These are phyloP conservation scores for Mobula hypostoma DNA, from an alignment of 2,113 vertebrate genomes.

Conservation along the genomic window DNA sequence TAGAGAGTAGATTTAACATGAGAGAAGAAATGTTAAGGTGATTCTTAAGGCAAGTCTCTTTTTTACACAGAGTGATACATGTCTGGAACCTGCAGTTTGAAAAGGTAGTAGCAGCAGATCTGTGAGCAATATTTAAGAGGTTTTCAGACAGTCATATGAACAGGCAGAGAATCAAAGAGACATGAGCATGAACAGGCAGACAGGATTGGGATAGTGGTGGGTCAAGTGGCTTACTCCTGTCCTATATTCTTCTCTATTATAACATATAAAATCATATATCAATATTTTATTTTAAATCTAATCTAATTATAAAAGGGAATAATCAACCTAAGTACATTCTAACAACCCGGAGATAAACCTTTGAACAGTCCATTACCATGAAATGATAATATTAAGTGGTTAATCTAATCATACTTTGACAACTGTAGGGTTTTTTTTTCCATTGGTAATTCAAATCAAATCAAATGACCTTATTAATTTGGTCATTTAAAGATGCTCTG, in stretches of 20 bases:
- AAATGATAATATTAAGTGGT: neutral
- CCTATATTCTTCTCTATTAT: neutral
- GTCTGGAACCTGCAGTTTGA: no score
- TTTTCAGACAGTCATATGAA: no score
- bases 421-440: neutral
- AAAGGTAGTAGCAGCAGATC: no score
- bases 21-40: no score
- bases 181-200: no score
- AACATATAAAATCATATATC: neutral
- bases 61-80: no score
- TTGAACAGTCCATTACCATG: neutral
- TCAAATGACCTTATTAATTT: neutral
- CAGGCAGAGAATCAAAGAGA: no score
- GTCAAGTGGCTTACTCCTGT: no score
- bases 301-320: neutral
- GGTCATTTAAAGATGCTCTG: neutral
- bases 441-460: neutral
- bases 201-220: no score
- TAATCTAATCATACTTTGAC: neutral
- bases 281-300: neutral
- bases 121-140: no score
- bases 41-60: no score
- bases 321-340: neutral
- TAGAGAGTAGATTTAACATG: no score
- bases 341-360: neutral